A percentile compares a stretch with the other conserved stretches of the same genome.
Conservation (phyloP, 2,797 vertebrate genomes). For the Ceryle rudis region DNA sequence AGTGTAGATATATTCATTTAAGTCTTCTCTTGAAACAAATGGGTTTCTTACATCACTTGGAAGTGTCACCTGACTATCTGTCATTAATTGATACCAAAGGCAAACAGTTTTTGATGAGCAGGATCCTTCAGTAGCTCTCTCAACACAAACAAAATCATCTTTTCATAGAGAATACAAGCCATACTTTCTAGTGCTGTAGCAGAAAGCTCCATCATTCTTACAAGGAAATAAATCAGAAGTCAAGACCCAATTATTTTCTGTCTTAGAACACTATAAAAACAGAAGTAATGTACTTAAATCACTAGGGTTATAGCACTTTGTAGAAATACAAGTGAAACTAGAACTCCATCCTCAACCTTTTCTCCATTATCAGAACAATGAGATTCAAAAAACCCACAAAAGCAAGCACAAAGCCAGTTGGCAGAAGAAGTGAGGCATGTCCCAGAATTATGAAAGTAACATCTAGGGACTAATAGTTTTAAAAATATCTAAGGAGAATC, state of each 20-base stretch:
- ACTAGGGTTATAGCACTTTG: neutral
- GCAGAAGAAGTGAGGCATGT: neutral
- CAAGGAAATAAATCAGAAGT: neutral
- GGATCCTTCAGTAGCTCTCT: neutral
- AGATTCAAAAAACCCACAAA: neutral
- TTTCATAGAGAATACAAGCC: neutral
- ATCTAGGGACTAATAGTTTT: neutral
- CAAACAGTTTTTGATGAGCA: neutral
- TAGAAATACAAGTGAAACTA: neutral
- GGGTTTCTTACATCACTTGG: neutral
- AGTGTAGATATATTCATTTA: neutral
- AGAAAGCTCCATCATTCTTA: neutral
- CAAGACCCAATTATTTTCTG: neutral
- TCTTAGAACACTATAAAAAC: neutral
- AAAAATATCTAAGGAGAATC: neutral
- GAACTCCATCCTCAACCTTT: neutral
- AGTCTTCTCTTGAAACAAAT: neutral
- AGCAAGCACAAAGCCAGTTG: neutral
- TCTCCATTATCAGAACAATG: neutral
- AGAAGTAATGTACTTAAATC: neutral
- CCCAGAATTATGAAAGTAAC: neutral
- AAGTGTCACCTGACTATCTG: neutral
- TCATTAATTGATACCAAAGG: neutral
- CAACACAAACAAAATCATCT: neutral
- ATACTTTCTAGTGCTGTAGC: neutral